phyloP scores from a whole-genome alignment of 2,113 vertebrate genomes.

The Sitta europaea region DNA sequence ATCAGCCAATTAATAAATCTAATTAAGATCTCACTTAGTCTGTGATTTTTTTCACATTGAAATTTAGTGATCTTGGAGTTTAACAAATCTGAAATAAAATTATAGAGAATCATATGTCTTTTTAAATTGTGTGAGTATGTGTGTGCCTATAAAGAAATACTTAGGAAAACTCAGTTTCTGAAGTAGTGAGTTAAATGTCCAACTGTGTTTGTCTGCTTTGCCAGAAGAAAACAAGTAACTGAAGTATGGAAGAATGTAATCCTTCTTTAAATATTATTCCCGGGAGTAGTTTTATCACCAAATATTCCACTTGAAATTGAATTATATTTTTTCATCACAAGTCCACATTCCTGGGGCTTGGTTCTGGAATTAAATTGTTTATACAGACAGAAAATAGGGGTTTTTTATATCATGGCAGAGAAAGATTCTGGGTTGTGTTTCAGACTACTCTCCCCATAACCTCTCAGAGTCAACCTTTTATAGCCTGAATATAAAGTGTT shows the following conservation, averaged over 20 bases:
- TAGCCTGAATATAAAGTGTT: background rate
- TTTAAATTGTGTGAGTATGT: background rate
- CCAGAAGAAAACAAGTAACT: slow-evolving; percentile 62
- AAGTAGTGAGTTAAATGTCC: background rate
- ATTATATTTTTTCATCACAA: slow-evolving; percentile 58
- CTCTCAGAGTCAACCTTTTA: background rate
- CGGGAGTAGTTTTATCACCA: slow-evolving; percentile 70
- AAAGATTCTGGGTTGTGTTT: slow-evolving; percentile 46
- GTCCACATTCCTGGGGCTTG: slow-evolving; percentile 54
- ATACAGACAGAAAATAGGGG: slow-evolving; percentile 49
- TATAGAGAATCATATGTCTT: background rate
- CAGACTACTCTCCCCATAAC: slow-evolving; percentile 14
- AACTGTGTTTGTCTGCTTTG: slow-evolving; percentile 58
- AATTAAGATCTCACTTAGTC: background rate
- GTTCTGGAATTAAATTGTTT: slow-evolving; percentile 58
- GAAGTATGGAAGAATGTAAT: slow-evolving; percentile 60
- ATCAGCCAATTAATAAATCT: background rate
- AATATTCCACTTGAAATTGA: slow-evolving; percentile 63
- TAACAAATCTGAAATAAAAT: slow-evolving; percentile 10
- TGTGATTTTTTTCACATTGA: background rate
- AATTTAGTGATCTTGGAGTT: background rate
- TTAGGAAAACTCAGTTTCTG: slow-evolving; percentile 40
- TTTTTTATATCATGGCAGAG: slow-evolving; percentile 26
- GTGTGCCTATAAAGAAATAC: background rate
- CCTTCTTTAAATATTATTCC: slow-evolving; percentile 75